A percentile compares a stretch with the other conserved stretches of the same genome.
phyloP scores from a whole-genome alignment of 2,797 vertebrate species.

The Danio jaintianensis region DNA sequence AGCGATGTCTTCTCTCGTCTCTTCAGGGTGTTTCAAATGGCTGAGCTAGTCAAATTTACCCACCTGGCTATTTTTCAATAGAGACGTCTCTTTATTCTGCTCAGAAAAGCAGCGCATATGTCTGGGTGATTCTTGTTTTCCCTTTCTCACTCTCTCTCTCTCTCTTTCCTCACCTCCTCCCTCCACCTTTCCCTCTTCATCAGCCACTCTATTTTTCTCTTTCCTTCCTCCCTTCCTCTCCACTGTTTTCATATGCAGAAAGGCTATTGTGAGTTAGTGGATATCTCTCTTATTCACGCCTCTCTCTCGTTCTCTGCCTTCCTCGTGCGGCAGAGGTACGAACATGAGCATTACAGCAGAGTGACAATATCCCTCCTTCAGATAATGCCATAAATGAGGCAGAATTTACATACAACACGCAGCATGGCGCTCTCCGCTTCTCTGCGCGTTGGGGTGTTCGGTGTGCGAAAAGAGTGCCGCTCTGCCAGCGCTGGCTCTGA shows the following conservation, averaged over 20 bases:
- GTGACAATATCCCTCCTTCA: constrained; percentile 83
- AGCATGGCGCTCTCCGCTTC: constrained; percentile 53
- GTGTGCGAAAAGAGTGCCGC: constrained; percentile 51
- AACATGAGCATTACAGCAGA: constrained; percentile 77
- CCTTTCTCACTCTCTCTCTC: constrained; percentile 40
- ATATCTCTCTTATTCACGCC: constrained; percentile 72
- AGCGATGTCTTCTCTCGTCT: constrained; percentile 45
- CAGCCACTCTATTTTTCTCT: constrained; percentile 54
- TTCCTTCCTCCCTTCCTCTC: constrained; percentile 44
- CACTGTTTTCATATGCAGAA: constrained; percentile 68
- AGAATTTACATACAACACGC: constrained; percentile 81
- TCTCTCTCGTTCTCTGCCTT: constrained; percentile 67
- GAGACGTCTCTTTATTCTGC: constrained; percentile 69
- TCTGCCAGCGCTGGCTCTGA: constrained; percentile 65
- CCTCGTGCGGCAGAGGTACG: constrained; percentile 73
- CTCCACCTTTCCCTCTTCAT: constrained; percentile 55
- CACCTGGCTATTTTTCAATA: constrained; percentile 78
- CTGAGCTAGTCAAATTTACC: constrained; percentile 75
- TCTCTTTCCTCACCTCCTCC: constrained; percentile 48
- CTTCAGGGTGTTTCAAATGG: constrained; percentile 69
- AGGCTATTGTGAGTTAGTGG: constrained; percentile 77
- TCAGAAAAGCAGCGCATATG: constrained; percentile 48
- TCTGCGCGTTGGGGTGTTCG: constrained; percentile 47
- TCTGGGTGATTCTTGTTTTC: constrained; percentile 54
- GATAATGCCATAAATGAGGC: constrained; percentile 84